Conservation (phyloP, 2,888 invertebrate species). For the Andrena camellia region DNA sequence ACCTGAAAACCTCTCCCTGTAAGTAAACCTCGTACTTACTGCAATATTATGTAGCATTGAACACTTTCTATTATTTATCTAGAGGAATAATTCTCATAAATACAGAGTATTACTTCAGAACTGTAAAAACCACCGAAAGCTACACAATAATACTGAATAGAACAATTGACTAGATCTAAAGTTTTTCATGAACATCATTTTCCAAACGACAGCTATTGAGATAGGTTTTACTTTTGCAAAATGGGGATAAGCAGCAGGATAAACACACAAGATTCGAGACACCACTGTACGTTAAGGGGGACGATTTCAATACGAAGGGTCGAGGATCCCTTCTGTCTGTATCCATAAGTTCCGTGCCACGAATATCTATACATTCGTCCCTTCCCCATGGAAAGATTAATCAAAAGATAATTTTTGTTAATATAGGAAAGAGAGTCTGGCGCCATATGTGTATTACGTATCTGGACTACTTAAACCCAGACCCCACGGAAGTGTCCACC, state of each 20-base stretch:
- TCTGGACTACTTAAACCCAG: conserved; percentile 22
- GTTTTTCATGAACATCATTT: too few relatives aligned
- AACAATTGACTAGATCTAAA: too few relatives aligned
- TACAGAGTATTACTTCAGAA: background rate
- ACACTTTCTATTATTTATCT: too few relatives aligned
- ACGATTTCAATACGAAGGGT: conserved; percentile 43
- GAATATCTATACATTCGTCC: conserved; percentile 34
- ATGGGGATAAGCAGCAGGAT: conserved; percentile 39
- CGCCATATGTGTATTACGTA: conserved; percentile 66
- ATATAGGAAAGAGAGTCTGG: conserved; percentile 61
- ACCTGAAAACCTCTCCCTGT: too few relatives aligned
- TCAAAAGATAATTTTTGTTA: conserved; percentile 78
- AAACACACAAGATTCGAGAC: conserved; percentile 44
- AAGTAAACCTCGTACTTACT: too few relatives aligned
- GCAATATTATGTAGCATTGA: too few relatives aligned
- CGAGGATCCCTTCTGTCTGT: conserved; percentile 54
- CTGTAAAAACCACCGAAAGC: background rate
- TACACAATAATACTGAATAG: background rate
- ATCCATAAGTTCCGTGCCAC: conserved; percentile 54
- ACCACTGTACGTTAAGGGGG: conserved; percentile 36
- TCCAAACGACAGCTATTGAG: too few relatives aligned
- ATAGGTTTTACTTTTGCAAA: conserved; percentile 14
- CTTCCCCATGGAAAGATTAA: conserved; percentile 67
- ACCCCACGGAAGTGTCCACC: conserved; percentile 1
- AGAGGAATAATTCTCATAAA: background rate